phyloP scores from a whole-genome alignment of 2,113 vertebrate genomes.

The Chloropsis cyanopogon region DNA sequence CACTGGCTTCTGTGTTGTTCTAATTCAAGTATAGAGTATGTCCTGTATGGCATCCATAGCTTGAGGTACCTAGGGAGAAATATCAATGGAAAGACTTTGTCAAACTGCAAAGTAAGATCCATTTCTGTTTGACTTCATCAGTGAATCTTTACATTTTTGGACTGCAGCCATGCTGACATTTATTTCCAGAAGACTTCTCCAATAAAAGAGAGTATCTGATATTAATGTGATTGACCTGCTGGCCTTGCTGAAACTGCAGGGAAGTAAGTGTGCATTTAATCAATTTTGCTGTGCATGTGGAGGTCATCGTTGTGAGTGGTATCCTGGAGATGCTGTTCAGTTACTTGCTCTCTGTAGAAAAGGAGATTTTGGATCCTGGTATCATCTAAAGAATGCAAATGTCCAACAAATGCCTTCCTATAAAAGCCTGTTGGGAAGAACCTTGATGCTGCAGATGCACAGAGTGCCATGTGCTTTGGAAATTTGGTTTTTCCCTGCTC shows the following conservation, averaged over 20 bases:
- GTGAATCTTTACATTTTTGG: slow-evolving; percentile 5
- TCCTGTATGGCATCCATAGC: neutral
- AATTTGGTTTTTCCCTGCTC: neutral
- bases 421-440: neutral
- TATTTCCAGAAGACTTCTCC: slow-evolving; percentile 20
- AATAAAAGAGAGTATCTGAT: slow-evolving; percentile 1
- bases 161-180: neutral
- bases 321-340: neutral
- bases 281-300: slow-evolving; percentile 3
- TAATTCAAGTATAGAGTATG: neutral
- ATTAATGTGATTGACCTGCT: slow-evolving; percentile 22
- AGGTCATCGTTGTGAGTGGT: neutral
- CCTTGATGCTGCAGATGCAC: neutral
- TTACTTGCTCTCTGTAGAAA: neutral
- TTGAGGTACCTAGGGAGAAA: neutral
- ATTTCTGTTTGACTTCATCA: neutral
- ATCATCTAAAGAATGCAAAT: neutral
- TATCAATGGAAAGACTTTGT: neutral
- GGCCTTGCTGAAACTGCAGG: slow-evolving; percentile 27
- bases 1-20: neutral
- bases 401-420: neutral
- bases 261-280: slow-evolving; percentile 17
- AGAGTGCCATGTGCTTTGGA: neutral
- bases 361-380: neutral
- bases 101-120: neutral